A percentile compares a stretch with the other conserved stretches of the same genome.
phyloP scores from a whole-genome alignment of 1,140 invertebrate species.

The Eupeodes corollae region DNA sequence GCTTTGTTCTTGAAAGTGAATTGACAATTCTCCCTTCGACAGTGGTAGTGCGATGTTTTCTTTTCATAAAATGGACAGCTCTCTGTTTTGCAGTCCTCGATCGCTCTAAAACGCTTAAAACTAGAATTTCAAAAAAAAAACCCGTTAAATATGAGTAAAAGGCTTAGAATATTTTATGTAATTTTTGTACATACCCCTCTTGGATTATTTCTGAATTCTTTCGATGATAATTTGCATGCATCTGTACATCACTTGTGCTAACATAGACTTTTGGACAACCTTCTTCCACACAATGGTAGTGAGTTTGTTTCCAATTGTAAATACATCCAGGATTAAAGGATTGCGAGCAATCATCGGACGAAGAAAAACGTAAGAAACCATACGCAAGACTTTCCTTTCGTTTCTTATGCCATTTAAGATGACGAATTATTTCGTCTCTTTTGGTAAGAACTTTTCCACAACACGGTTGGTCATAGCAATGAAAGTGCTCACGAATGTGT shows the following conservation, averaged over 20 bases:
- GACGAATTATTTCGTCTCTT: constrained; percentile 97
- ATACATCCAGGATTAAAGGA: constrained; percentile 57
- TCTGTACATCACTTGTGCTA: constrained; percentile 96
- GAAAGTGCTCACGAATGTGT: constrained; percentile 76
- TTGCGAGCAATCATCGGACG: constrained; percentile 80
- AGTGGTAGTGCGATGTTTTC: constrained; percentile 95
- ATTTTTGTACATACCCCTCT: constrained; percentile 55
- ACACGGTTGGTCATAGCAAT: constrained; percentile 79
- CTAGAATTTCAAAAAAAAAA: too few species aligned
- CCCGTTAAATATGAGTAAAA: too few species aligned
- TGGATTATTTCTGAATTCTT: constrained; percentile 96
- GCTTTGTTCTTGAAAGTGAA: constrained; percentile 99
- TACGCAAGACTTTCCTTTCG: constrained; percentile 91
- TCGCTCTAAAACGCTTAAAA: constrained; percentile 31
- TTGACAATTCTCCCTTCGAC: constrained; percentile 74
- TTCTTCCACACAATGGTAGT: constrained; percentile 95
- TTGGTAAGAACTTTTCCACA: constrained; percentile 82
- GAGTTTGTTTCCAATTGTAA: constrained; percentile 94
- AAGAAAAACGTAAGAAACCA: constrained; percentile 87
- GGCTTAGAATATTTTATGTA: too few species aligned
- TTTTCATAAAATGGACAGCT: constrained; percentile 90
- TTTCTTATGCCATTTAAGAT: constrained; percentile 96
- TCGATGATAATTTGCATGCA: constrained; percentile 97
- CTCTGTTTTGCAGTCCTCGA: constrained; percentile 34
- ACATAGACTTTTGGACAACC: constrained; percentile 97